Conservation (phyloP, 2,888 invertebrate species). For the Synanthedon myopaeformis region DNA sequence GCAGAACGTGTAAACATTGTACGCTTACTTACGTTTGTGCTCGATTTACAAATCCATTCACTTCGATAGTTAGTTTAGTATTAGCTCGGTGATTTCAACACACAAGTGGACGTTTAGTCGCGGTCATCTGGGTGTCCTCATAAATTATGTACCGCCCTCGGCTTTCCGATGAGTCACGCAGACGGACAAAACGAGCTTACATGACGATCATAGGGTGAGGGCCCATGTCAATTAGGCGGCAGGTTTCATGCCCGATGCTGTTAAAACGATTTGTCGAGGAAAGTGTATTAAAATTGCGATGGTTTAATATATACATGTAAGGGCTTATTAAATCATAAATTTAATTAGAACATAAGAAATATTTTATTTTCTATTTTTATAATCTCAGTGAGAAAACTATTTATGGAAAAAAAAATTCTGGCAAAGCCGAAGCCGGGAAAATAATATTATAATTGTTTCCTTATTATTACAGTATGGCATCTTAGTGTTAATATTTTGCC, state of each 20-base stretch:
- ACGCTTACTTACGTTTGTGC: background rate
- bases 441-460: too few relatives aligned
- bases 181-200: constrained; percentile 40
- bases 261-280: constrained; percentile 17
- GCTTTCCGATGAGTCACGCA: constrained; percentile 47
- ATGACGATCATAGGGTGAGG: constrained; percentile 28
- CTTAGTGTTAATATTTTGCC: too few relatives aligned
- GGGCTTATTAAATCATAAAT: background rate
- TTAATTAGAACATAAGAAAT: background rate
- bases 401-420: too few relatives aligned
- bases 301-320: background rate
- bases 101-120: constrained; percentile 12
- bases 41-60: background rate
- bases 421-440: too few relatives aligned
- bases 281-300: background rate
- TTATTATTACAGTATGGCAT: too few relatives aligned
- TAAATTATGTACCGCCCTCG: constrained; percentile 41
- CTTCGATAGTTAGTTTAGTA: background rate
- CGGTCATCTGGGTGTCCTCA: constrained; percentile 33
- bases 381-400: too few relatives aligned
- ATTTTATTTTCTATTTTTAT: too few relatives aligned
- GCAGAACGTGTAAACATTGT: background rate
- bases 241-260: constrained; percentile 16
- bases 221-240: constrained; percentile 37
- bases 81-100: background rate